A percentile compares a stretch with the other conserved stretches of the same genome.
Evolutionary conservation across 2,113 vertebrate genomes (phyloP).

Genomic region (Jacana jacana): DNA sequence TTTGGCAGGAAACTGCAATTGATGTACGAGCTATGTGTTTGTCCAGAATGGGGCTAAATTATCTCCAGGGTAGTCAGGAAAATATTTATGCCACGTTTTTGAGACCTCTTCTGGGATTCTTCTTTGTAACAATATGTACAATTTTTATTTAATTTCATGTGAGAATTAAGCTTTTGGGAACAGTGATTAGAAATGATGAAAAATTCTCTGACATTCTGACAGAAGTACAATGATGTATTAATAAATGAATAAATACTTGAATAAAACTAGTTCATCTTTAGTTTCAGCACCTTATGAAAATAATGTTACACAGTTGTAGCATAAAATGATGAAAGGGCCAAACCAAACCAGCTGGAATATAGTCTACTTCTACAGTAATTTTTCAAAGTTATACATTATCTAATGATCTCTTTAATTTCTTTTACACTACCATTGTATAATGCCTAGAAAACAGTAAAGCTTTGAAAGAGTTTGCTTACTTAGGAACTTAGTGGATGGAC

Average conservation of each 20-base stretch:
- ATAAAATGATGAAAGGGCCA: background rate
- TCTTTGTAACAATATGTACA: background rate
- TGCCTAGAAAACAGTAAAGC: background rate
- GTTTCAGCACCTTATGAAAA: background rate
- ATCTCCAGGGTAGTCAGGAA: background rate
- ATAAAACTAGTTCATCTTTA: background rate
- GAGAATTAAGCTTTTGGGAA: background rate
- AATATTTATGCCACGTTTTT: background rate
- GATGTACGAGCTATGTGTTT: background rate
- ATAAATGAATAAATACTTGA: background rate
- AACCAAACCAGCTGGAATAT: background rate
- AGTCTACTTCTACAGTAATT: background rate
- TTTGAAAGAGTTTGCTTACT: background rate
- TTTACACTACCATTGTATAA: background rate
- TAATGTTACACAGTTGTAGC: fast-evolving
- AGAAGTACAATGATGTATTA: background rate
- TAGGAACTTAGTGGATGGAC: background rate
- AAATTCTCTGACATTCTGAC: background rate
- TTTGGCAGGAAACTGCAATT: background rate
- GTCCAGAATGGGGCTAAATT: background rate
- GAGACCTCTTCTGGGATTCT: background rate
- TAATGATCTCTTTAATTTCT: background rate
- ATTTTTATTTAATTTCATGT: background rate
- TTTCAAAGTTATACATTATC: background rate
- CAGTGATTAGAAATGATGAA: background rate